Evolutionary conservation across 2,888 invertebrate genomes (phyloP).

Genomic region (Agrochola macilenta): DNA sequence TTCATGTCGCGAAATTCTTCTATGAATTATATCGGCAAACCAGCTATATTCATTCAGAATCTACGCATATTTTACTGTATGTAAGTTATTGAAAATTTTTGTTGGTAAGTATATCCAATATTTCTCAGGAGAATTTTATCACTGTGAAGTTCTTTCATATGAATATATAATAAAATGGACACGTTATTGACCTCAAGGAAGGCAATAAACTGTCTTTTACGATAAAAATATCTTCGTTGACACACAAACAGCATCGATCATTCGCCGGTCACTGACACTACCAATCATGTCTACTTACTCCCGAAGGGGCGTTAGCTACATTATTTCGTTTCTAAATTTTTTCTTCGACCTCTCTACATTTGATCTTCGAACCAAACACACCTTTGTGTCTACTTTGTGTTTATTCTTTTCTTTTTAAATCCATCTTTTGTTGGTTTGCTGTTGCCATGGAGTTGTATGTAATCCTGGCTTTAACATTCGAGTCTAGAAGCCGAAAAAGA

Average conservation of each 20-base stretch:
- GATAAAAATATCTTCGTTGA: constrained; percentile 6
- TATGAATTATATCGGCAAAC: neutral
- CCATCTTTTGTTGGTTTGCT: constrained; percentile 1
- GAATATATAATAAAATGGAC: neutral
- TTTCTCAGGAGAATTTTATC: neutral
- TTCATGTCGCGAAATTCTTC: constrained; percentile 17
- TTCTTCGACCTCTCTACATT: constrained; percentile 22
- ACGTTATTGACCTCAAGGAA: constrained; percentile 26
- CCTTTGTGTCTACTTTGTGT: constrained; percentile 1
- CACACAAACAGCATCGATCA: constrained; percentile 1
- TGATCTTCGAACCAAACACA: constrained; percentile 20
- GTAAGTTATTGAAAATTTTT: constrained; percentile 2
- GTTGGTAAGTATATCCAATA: neutral
- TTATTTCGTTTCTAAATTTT: constrained; percentile 1
- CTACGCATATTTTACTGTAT: neutral
- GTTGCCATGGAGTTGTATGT: constrained; percentile 8
- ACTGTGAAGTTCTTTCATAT: neutral
- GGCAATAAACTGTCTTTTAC: neutral
- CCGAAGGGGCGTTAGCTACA: constrained; percentile 1
- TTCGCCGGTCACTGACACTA: constrained; percentile 15
- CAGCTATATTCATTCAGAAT: neutral
- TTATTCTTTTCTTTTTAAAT: constrained; percentile 14
- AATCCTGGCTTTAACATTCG: constrained; percentile 1
- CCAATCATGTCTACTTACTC: constrained; percentile 7
- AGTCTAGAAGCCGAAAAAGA: constrained; percentile 4